Percentiles rank a stretch among this genome's conserved stretches.
Conservation (phyloP, 1,140 invertebrate genomes). For the Drosophila nikananu region DNA sequence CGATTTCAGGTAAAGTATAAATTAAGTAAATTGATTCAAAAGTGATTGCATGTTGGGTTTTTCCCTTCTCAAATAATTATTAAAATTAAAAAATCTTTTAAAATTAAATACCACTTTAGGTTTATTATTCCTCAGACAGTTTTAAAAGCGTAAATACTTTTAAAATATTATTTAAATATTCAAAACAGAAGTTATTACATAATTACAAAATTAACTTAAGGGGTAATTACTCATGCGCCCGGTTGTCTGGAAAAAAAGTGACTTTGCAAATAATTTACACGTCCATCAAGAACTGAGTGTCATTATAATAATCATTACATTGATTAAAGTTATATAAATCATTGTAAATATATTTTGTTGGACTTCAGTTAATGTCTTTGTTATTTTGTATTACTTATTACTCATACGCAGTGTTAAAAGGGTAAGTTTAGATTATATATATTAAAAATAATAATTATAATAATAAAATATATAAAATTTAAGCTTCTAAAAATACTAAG, state of each 20-base stretch:
- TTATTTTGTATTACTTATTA: not conserved
- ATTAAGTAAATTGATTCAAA: not conserved
- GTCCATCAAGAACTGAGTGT: not conserved
- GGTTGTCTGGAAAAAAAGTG: constrained; percentile 13
- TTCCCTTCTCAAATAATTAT: not conserved
- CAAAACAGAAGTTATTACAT: not conserved
- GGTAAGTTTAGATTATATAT: not conserved
- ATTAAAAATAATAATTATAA: too few species aligned
- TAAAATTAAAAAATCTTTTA: not conserved
- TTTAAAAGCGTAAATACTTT: not conserved
- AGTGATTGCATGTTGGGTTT: not conserved
- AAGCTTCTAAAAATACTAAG: not conserved
- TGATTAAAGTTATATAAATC: not conserved
- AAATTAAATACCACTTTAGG: not conserved
- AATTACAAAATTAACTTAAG: not conserved
- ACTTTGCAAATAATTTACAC: not conserved
- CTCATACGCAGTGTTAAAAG: constrained; percentile 2
- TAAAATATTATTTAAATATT: not conserved
- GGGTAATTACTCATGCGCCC: not conserved
- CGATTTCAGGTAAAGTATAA: too few species aligned
- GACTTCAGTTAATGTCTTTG: too few species aligned
- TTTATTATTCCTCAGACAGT: not conserved
- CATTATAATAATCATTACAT: constrained; percentile 11
- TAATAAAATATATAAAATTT: not conserved
- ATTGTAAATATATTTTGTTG: not conserved